These are phyloP conservation scores for Cactoblastis cactorum DNA, from an alignment of 2,888 invertebrate genomes.

Conservation along the genomic window DNA sequence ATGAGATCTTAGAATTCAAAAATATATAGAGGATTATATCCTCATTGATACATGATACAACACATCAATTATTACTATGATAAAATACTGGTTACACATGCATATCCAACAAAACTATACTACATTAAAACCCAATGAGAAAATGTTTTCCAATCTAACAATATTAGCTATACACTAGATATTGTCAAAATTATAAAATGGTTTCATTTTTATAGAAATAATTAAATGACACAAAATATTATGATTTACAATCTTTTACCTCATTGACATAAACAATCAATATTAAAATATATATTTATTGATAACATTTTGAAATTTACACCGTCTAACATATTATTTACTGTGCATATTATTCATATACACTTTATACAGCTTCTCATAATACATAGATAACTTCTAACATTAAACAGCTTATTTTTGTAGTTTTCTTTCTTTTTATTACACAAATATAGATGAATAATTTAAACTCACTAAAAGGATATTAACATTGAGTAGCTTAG, in stretches of 20 bases:
- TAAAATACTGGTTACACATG: conserved; percentile 32
- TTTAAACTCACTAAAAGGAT: conserved; percentile 28
- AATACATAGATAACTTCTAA: conserved; percentile 37
- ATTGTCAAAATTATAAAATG: conserved; percentile 22
- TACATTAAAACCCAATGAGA: conserved; percentile 14
- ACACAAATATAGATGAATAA: conserved; percentile 31
- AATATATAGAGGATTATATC: conserved; percentile 15
- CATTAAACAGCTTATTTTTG: conserved; percentile 36
- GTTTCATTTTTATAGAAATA: too few species aligned
- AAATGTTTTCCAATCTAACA: conserved; percentile 14
- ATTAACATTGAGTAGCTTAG: conserved; percentile 35
- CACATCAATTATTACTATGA: conserved; percentile 24
- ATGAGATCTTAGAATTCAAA: conserved; percentile 12
- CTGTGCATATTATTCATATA: conserved; percentile 30
- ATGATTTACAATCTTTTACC: conserved; percentile 1
- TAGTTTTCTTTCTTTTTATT: conserved; percentile 33
- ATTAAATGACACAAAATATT: conserved; percentile 8
- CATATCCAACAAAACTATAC: conserved; percentile 20
- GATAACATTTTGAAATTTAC: conserved; percentile 8
- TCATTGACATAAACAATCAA: conserved; percentile 2
- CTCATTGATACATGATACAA: conserved; percentile 13
- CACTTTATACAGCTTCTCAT: conserved; percentile 42
- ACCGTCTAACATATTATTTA: conserved; percentile 19
- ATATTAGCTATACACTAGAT: conserved; percentile 16
- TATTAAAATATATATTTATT: conserved; percentile 4